Base-by-base conservation (phyloP, 2,113 vertebrate species). In the Phrynosoma blainvillii region DNA sequence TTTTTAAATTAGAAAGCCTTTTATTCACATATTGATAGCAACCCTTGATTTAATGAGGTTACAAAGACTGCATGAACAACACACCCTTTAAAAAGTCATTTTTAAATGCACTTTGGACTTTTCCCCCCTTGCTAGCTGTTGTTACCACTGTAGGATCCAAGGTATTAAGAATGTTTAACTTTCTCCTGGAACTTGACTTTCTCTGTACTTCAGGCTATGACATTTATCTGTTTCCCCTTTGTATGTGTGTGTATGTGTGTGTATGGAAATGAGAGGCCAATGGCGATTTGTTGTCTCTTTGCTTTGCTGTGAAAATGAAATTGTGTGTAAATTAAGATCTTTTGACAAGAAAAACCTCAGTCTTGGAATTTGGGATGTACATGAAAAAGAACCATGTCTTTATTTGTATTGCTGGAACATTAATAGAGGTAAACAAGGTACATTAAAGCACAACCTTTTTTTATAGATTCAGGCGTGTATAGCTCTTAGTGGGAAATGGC, bases 71-170 rank as follows among this genome's bases (percentile, higher is more conserved):
- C 36, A 89, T 91, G 90, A 91, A 79, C 62, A 86, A 82, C 2
- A 42, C n/a, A 76, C 27, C 65, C 86, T 84, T 92, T 88, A 20
- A 89, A 92, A 93, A 93, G 52, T 70, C 21, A 40, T 78, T 93
- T 68, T 75, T 82, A 52, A 62, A 21, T 68, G 52, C 36, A 62
- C 42, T 90, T 56, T 87, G 23, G 73, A n/a, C 78, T 54, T 68
- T 66, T 75, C 21, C 74, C 52, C 75, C 27, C 73, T 70, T 71
- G 47, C 73, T 59, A 30, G 42, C 62, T 8, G 54, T 75, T 56
- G 52, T 30, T 82, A 74, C 65, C 30, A 66, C 27, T 40, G 59
- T 20, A 8, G 56, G 21, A 70, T 23, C 42, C 42, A 76, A 66
- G 10, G 47, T 32, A 11, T 82, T 82, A 56, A 68, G 11, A 42